Evolutionary conservation across 2,888 invertebrate species (phyloP).

Genomic region (Mantis religiosa): DNA sequence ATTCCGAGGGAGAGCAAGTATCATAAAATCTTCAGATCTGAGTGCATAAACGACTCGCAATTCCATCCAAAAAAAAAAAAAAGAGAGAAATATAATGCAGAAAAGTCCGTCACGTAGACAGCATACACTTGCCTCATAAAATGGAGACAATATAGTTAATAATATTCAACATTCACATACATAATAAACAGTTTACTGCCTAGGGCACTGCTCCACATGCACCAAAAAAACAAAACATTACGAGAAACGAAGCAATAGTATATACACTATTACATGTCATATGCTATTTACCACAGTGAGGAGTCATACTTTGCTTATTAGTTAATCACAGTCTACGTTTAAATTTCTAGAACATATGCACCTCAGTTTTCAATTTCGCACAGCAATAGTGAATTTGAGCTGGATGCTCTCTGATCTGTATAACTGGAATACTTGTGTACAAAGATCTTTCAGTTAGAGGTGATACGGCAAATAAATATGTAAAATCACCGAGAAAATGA

Average conservation of each 20-base stretch:
- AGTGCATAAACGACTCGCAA: not conserved
- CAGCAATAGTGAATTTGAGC: too few relatives aligned
- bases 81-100: not conserved
- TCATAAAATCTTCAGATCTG: not conserved
- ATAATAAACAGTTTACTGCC: not conserved
- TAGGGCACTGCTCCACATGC: not conserved
- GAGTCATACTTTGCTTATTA: not conserved
- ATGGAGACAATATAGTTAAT: not conserved
- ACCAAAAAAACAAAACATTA: not conserved
- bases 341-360: too few relatives aligned
- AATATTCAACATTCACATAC: not conserved
- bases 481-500: too few relatives aligned
- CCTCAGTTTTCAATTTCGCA: too few relatives aligned
- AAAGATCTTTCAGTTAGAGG: too few relatives aligned
- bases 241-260: not conserved
- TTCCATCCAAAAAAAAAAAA: not conserved
- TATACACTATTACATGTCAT: not conserved
- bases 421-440: too few relatives aligned
- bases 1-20: not conserved
- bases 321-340: not conserved
- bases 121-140: not conserved
- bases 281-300: too few relatives aligned
- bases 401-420: too few relatives aligned
- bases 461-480: too few relatives aligned
- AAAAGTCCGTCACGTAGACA: not conserved